These are phyloP conservation scores for Lepus europaeus DNA, from an alignment of 2,113 vertebrate species.

Conservation along the genomic window DNA sequence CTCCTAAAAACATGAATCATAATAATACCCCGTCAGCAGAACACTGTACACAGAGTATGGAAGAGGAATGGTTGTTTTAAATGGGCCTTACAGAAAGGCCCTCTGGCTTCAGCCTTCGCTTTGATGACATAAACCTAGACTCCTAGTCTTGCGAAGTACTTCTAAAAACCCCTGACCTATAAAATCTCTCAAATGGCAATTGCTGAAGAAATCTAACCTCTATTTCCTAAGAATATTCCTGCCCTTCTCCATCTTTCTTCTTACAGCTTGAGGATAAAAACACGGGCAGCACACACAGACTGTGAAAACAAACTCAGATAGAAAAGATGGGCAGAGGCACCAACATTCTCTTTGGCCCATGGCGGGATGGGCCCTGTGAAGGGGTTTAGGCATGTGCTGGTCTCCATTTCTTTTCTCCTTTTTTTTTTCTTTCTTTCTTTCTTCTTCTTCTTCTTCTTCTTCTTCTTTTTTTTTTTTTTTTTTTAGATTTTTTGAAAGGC, in stretches of 20 bases:
- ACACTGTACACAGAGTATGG: neutral
- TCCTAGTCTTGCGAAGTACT: conserved; percentile 50
- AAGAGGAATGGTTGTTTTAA: conserved; percentile 35
- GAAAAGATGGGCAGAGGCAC: neutral
- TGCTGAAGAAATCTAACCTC: conserved; percentile 12
- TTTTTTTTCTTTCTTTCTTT: too few relatives aligned
- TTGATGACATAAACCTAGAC: conserved; percentile 60
- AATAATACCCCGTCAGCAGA: conserved; percentile 2
- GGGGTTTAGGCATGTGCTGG: fast-evolving
- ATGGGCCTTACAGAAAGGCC: neutral
- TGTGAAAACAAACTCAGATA: neutral
- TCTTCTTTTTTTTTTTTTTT: too few relatives aligned
- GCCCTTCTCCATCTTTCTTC: neutral
- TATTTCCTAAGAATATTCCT: neutral
- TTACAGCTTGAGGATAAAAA: neutral
- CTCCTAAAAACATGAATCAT: conserved; percentile 56
- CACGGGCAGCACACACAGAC: fast-evolving
- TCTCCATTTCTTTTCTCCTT: neutral
- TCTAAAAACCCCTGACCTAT: conserved; percentile 40
- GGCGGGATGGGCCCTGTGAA: neutral
- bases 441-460: too few relatives aligned
- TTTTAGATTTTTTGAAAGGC: too few relatives aligned
- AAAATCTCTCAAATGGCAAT: conserved; percentile 21
- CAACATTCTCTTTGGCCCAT: neutral
- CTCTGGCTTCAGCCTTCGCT: conserved; percentile 34